phyloP scores from a whole-genome alignment of 2,113 vertebrate genomes.

The Cebidichthys violaceus region DNA sequence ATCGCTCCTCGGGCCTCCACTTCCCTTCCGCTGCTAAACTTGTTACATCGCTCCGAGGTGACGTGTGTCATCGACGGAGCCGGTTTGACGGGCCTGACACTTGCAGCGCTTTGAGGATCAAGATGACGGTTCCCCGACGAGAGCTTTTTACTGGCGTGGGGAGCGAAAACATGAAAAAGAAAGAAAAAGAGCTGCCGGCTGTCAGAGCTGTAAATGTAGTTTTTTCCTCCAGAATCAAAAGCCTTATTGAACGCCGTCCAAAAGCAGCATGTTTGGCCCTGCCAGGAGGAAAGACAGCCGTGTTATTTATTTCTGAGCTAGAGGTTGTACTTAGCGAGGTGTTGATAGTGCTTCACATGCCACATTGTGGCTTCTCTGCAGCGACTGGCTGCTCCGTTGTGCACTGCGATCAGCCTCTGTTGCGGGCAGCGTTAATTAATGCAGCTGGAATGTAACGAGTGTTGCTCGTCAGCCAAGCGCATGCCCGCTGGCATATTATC shows the following conservation, averaged over 20 bases:
- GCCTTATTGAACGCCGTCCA: constrained; percentile 89
- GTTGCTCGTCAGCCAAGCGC: constrained; percentile 67
- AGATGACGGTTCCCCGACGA: constrained; percentile 81
- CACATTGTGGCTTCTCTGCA: constrained; percentile 58
- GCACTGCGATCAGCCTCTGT: constrained; percentile 35
- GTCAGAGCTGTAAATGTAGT: constrained; percentile 87
- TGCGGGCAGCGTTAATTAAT: constrained; percentile 67
- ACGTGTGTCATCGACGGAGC: constrained; percentile 68
- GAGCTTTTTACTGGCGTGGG: constrained; percentile 83
- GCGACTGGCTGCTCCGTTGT: constrained; percentile 40
- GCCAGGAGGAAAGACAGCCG: constrained; percentile 85
- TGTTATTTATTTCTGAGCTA: constrained; percentile 82
- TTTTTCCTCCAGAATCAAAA: constrained; percentile 86
- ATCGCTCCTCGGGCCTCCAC: constrained; percentile 64
- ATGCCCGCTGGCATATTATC: constrained; percentile 73
- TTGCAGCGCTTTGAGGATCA: constrained; percentile 62
- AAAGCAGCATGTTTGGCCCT: constrained; percentile 92
- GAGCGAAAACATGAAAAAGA: constrained; percentile 80
- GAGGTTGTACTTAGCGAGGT: constrained; percentile 80
- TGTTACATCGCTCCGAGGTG: constrained; percentile 72
- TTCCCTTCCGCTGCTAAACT: constrained; percentile 60
- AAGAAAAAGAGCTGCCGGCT: constrained; percentile 82
- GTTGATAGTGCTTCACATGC: constrained; percentile 79
- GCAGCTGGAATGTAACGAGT: constrained; percentile 72
- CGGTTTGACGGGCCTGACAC: constrained; percentile 81